phyloP scores from a whole-genome alignment of 2,113 vertebrate species.

The Salvelinus alpinus region DNA sequence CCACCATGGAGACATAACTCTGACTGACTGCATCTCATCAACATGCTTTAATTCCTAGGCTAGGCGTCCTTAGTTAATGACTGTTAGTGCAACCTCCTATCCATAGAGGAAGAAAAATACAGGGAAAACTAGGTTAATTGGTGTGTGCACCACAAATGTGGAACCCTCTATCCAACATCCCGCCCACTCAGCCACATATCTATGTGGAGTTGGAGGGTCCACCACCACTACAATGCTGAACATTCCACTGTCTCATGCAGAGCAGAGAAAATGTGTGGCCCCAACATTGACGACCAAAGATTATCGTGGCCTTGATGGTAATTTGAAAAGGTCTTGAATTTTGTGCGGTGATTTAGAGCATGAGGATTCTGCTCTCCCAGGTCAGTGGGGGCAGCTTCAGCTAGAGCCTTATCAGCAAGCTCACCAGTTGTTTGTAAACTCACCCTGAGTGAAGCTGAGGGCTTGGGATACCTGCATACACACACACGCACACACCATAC shows the following conservation, averaged over 20 bases:
- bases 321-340: background rate
- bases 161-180: too few relatives aligned
- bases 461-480: slow-evolving; percentile 31
- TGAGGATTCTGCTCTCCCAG: background rate
- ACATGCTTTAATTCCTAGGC: slow-evolving; percentile 39
- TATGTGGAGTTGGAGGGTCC: slow-evolving; percentile 9
- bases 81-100: slow-evolving; percentile 22
- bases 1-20: slow-evolving; percentile 54
- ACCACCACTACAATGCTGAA: slow-evolving; percentile 10
- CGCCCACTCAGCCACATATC: slow-evolving; percentile 28
- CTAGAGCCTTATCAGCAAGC: slow-evolving; percentile 45
- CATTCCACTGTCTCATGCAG: slow-evolving; percentile 18
- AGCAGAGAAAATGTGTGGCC: slow-evolving; percentile 2
- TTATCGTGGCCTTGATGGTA: background rate
- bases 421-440: slow-evolving; percentile 60
- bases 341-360: background rate
- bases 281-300: slow-evolving; percentile 16
- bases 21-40: slow-evolving; percentile 31
- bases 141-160: too few relatives aligned
- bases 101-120: slow-evolving; percentile 26
- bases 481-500: background rate
- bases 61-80: slow-evolving; percentile 29
- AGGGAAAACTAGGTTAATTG: too few relatives aligned
- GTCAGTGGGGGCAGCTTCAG: slow-evolving; percentile 28
- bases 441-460: slow-evolving; percentile 32